Base-by-base conservation (phyloP, 2,113 vertebrate genomes). In the Osmerus eperlanus region DNA sequence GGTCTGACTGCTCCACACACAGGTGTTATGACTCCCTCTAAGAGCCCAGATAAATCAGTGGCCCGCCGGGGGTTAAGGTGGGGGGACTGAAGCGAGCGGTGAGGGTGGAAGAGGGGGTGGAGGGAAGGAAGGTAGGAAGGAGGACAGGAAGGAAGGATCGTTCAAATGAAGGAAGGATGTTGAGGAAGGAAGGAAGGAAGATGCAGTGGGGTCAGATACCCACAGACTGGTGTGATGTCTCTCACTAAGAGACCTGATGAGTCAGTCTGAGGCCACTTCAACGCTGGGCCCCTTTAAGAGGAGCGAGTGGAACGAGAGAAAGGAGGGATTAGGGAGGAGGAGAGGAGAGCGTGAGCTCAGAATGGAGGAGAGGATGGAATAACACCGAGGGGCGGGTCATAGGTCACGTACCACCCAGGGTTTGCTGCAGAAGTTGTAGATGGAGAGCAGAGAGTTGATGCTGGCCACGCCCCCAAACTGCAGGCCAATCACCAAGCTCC, bases 341-440 rank as follows among this genome's bases (percentile, higher is more conserved):
- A n/a, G 16, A 18, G 14, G 63, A 32, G 29, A 18, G 8, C 54
- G 41, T n/a, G 60, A 1, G 15, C 54, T 47, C 12, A 16, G 32
- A n/a, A 60, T 4, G 8, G 58, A 25, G 6, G 60, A 25, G 23
- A 6, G 23, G 60, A 25, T 15, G 25, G 60, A 28, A 64, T 4
- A 16, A n/a, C 3, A 47, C 41, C 41, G 28, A 13, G 54, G 36
- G 13, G 21, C 1, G 23, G 16, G 66, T 47, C 55, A 72, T 56
- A 1, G n/a, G 29, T 19, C 9, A 84, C 97, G 84, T 90, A 98
- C 97, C 95, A 99, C 96, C 96, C 97, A 98, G 59, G 97, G 97
- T 83, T 99, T 99, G 94, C 95, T 98, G 91, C 97, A 99, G 91
- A 99, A 99, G 91, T 97, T 99, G 91, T 99, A 99, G 90, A 96